These are phyloP conservation scores for Erythrocercus mccallii DNA, from an alignment of 2,113 vertebrate genomes.

Conservation along the genomic window DNA sequence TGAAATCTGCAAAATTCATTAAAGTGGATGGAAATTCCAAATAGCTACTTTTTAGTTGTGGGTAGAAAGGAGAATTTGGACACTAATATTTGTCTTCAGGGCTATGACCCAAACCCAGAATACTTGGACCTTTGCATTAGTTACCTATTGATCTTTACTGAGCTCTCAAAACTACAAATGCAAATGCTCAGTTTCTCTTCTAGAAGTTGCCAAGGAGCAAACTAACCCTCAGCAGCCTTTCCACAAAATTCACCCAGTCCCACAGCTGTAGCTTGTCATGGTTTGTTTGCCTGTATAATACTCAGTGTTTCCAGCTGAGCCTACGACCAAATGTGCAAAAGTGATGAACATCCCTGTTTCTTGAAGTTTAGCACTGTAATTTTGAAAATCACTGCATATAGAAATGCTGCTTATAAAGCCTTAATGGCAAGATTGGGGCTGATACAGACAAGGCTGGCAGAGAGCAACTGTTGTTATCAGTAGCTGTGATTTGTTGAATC, in stretches of 20 bases:
- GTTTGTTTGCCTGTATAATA: neutral
- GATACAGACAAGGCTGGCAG: neutral
- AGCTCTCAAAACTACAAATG: neutral
- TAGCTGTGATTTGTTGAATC: neutral
- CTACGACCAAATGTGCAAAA: rapidly evolving
- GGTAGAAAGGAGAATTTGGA: neutral
- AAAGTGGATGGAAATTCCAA: neutral
- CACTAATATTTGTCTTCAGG: neutral
- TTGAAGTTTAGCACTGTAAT: neutral
- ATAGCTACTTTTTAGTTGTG: neutral
- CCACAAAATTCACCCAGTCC: neutral
- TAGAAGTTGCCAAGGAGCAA: neutral
- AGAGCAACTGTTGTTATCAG: neutral
- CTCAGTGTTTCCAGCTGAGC: neutral
- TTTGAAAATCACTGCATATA: neutral
- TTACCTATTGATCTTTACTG: neutral
- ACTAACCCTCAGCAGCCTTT: neutral
- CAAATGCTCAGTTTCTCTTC: neutral
- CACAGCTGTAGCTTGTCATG: neutral
- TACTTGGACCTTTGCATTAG: neutral
- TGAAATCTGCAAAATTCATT: neutral
- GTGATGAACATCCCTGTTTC: neutral
- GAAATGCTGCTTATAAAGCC: neutral
- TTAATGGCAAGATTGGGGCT: neutral
- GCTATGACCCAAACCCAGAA: neutral